Percentiles rank a stretch among this genome's conserved stretches.
Evolutionary conservation across 2,888 invertebrate species (phyloP).

Genomic region (Oxyscelio sp.): DNA sequence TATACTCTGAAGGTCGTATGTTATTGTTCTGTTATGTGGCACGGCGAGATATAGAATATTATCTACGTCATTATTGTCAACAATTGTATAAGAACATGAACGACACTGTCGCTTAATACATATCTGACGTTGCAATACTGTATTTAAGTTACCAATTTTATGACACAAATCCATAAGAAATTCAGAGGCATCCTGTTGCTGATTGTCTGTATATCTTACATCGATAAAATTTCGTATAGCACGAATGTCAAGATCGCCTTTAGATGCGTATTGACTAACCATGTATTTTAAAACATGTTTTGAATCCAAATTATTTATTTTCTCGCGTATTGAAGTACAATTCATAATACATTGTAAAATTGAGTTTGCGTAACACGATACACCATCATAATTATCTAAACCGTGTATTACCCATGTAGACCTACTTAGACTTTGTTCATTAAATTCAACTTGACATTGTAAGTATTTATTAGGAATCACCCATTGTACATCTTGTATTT

Average conservation of each 20-base stretch:
- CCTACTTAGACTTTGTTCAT: background rate
- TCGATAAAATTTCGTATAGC: slow-evolving; percentile 10
- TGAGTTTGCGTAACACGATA: slow-evolving; percentile 43
- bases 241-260: background rate
- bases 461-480: background rate
- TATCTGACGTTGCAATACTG: slow-evolving; percentile 16
- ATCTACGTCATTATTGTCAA: slow-evolving; percentile 3
- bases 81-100: slow-evolving; percentile 8
- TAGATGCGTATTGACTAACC: background rate
- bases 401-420: slow-evolving; percentile 14
- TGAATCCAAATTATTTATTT: background rate
- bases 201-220: background rate
- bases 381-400: slow-evolving; percentile 16
- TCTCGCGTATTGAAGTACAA: slow-evolving; percentile 14
- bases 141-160: slow-evolving; percentile 4
- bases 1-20: slow-evolving; percentile 12
- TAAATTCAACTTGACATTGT: background rate
- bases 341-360: slow-evolving; percentile 26
- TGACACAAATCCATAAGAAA: background rate
- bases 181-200: slow-evolving; percentile 32
- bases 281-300: background rate
- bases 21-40: slow-evolving; percentile 7
- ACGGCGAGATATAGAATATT: background rate
- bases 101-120: slow-evolving; percentile 4
- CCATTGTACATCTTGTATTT: background rate